Evolutionary conservation across 2,888 invertebrate species (phyloP), one percentile per base, ranked within the genome.

Genomic region (Micoletzkya japonica): DNA sequence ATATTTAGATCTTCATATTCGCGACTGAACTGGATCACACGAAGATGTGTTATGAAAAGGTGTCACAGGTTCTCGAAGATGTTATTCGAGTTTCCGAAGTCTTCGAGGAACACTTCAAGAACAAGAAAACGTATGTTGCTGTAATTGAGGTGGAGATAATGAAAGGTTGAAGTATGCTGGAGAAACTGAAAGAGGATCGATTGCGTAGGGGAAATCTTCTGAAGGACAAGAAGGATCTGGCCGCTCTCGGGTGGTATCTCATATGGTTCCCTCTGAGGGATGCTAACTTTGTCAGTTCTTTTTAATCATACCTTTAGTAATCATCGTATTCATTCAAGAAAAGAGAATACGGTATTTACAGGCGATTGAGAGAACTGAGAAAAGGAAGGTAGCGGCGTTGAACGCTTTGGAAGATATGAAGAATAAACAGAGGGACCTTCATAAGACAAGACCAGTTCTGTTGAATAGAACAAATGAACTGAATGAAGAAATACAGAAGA

Each of bases 11-110:
- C 44, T 80, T 77, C 67, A 73, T 72, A 57, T 73, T 70, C 30
- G 75, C 77, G 17, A 72, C 80, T 4, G 80, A 81, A 60, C 66
- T 80, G 57, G 73, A 73, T 24, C 26, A 20, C 17, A 75, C 70
- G 17, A 10, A 59, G 2, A n/a, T 52, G 20, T 59, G 52, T 34
- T 50, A 63, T 57, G 54, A 61, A 24, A 7, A 60, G 30, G 10
- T 63, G 24, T 67, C 28, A 66, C 50, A 64, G 24, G 32, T 52
- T 28, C 20, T 57, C 7, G n/a, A 44, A 28, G 67, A 57, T 57
- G 28, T 67, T 17, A 10, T 4, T 10, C 26, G 57, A 28, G 36
- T 67, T 4, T 24, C 39, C 20, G 26, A 10, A 20, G 14, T 17
- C 20, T 57, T 67, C 39, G 37, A 57, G 7, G 36, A 39, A 32